Percentiles rank a stretch among this genome's conserved stretches.
These are phyloP conservation scores for Caenorhabditis sp. DNA, from an alignment of 2,888 invertebrate species.

Conservation along the genomic window DNA sequence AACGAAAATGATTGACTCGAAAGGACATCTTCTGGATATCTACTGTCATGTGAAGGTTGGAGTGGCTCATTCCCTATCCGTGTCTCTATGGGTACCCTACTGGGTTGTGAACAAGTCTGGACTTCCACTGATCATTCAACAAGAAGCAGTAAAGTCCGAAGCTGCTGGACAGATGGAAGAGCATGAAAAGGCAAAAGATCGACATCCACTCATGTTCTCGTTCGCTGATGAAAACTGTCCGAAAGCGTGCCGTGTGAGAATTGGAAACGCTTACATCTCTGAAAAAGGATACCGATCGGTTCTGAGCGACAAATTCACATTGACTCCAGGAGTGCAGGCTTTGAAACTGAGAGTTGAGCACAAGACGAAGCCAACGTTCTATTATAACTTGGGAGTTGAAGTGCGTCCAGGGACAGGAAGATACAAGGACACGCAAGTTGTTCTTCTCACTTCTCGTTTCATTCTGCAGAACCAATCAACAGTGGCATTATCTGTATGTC, in stretches of 20 bases:
- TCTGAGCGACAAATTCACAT: conserved; percentile 74
- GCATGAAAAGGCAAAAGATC: conserved; percentile 94
- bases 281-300: conserved; percentile 73
- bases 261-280: conserved; percentile 68
- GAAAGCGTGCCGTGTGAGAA: conserved; percentile 72
- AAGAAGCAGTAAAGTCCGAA: conserved; percentile 88
- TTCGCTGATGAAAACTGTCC: conserved; percentile 93
- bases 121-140: conserved; percentile 94
- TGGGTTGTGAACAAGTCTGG: conserved; percentile 95
- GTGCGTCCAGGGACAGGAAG: conserved; percentile 90
- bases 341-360: conserved; percentile 76
- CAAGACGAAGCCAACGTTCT: conserved; percentile 70
- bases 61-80: conserved; percentile 85
- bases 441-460: conserved; percentile 94
- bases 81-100: conserved; percentile 91
- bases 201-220: conserved; percentile 94
- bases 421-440: conserved; percentile 93
- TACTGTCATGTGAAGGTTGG: conserved; percentile 74
- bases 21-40: conserved; percentile 72
- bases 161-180: conserved; percentile 87
- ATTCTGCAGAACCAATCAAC: conserved; percentile 93
- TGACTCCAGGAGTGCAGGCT: conserved; percentile 79
- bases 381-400: conserved; percentile 88
- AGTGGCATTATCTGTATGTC: conserved; percentile 91
- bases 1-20: conserved; percentile 70